Percentiles rank a stretch among this genome's conserved stretches.
phyloP scores from a whole-genome alignment of 2,888 invertebrate genomes.

The Tubulanus polymorphus region DNA sequence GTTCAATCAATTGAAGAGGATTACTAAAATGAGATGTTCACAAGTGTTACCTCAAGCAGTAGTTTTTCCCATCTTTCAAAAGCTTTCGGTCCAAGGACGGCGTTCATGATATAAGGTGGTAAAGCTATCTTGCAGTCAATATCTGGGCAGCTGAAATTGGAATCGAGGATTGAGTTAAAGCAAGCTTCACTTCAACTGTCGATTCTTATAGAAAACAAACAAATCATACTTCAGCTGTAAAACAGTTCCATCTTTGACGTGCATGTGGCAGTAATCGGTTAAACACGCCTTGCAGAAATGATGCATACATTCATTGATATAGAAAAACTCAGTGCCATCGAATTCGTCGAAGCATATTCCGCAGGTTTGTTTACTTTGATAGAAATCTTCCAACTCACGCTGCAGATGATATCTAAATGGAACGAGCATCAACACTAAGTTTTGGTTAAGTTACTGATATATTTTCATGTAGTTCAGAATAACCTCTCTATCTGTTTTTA shows the following conservation, averaged over 20 bases:
- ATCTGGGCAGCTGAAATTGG: conserved; percentile 32
- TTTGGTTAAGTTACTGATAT: background rate
- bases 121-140: conserved; percentile 29
- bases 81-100: conserved; percentile 27
- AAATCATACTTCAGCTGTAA: conserved; percentile 28
- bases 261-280: conserved; percentile 28
- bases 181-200: background rate
- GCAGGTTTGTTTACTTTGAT: conserved; percentile 30
- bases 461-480: background rate
- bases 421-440: background rate
- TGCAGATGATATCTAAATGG: conserved; percentile 26
- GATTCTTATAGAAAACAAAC: background rate
- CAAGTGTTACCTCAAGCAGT: conserved; percentile 27
- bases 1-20: background rate
- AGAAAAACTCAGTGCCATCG: conserved; percentile 30
- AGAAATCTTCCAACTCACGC: conserved; percentile 25
- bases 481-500: conserved; percentile 10
- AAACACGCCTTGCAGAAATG: conserved; percentile 35
- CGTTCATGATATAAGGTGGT: conserved; percentile 27
- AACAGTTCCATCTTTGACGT: conserved; percentile 39
- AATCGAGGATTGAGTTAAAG: background rate
- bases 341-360: conserved; percentile 34
- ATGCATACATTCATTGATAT: conserved; percentile 32
- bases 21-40: background rate
- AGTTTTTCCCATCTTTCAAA: conserved; percentile 35